Evolutionary conservation across 2,113 vertebrate genomes (phyloP).

Genomic region (Mystacornis crossleyi): DNA sequence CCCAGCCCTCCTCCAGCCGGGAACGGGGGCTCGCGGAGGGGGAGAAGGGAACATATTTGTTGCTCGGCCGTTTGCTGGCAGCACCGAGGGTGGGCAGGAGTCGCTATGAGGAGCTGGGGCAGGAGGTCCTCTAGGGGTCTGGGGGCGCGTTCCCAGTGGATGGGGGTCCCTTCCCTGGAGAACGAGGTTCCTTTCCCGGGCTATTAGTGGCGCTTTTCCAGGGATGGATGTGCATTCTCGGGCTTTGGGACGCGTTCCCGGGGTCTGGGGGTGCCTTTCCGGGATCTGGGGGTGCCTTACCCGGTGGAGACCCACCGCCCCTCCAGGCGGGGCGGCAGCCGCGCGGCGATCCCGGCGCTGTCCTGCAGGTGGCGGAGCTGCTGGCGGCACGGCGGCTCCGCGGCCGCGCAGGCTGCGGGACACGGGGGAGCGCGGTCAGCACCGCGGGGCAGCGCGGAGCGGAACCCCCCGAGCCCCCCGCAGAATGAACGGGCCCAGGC

Average conservation of each 20-base stretch:
- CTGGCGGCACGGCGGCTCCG: slow-evolving; percentile 74
- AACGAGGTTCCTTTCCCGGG: neutral
- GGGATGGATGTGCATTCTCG: neutral
- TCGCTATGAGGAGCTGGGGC: neutral
- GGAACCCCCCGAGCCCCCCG: neutral
- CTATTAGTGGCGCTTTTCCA: rapidly evolving
- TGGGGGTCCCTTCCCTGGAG: neutral
- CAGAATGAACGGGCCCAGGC: rapidly evolving
- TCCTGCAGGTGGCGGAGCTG: slow-evolving; percentile 80
- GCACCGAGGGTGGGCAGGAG: neutral
- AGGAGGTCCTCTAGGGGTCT: rapidly evolving
- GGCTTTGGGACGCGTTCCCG: too few relatives aligned
- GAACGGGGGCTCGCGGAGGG: neutral
- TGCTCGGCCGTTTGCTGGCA: neutral
- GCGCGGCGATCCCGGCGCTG: slow-evolving; percentile 68
- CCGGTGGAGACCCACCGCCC: slow-evolving; percentile 89
- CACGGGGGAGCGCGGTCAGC: neutral
- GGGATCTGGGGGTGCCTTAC: slow-evolving; percentile 37
- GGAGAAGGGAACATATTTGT: neutral
- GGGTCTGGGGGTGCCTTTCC: neutral
- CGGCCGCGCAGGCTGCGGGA: slow-evolving; percentile 26
- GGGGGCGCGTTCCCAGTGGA: rapidly evolving
- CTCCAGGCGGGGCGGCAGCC: slow-evolving; percentile 80
- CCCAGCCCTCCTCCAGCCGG: neutral
- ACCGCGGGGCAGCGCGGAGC: neutral